A percentile compares a stretch with the other conserved stretches of the same genome.
These are phyloP conservation scores for Zoanthus solanderi DNA, from an alignment of 92 coral and sea anemone genomes.

Conservation along the genomic window DNA sequence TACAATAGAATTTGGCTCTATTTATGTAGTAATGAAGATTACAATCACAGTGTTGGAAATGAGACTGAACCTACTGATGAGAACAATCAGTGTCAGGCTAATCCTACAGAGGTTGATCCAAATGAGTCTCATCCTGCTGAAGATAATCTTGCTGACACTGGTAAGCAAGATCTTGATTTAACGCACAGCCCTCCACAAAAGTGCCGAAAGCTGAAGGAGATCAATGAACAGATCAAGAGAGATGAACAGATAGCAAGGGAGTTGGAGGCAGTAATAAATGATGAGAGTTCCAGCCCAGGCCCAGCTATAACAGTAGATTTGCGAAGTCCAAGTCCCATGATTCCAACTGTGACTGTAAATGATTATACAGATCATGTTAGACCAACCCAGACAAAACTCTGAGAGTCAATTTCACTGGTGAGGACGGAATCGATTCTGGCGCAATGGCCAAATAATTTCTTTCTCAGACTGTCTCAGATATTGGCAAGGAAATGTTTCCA, in stretches of 20 bases:
- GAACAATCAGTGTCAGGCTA: neutral
- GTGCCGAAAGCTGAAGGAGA: slow-evolving; percentile 37
- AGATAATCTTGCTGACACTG: neutral
- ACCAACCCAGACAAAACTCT: slow-evolving; percentile 1
- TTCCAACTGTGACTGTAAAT: neutral
- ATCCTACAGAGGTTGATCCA: neutral
- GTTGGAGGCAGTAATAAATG: slow-evolving; percentile 38
- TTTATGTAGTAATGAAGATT: slow-evolving; percentile 34
- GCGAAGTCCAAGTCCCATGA: too few relatives aligned
- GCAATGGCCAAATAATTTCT: slow-evolving; percentile 51
- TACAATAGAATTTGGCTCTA: slow-evolving; percentile 49
- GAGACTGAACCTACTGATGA: neutral
- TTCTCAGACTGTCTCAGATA: slow-evolving; percentile 1
- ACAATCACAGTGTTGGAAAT: neutral
- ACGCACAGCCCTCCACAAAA: slow-evolving; percentile 25
- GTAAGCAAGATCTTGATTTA: slow-evolving; percentile 10
- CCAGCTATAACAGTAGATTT: slow-evolving; percentile 11
- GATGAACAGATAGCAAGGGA: slow-evolving; percentile 57
- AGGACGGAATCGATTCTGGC: slow-evolving; percentile 51
- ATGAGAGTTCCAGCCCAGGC: slow-evolving; percentile 22
- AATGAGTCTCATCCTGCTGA: neutral
- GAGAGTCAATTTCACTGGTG: slow-evolving; percentile 45
- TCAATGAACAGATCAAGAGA: slow-evolving; percentile 34
- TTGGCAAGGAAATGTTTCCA: slow-evolving; percentile 37
- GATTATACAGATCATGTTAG: slow-evolving; percentile 33